Evolutionary conservation across 2,888 invertebrate genomes (phyloP), one percentile per base, ranked within the genome.

Genomic region (Melieria omissa): DNA sequence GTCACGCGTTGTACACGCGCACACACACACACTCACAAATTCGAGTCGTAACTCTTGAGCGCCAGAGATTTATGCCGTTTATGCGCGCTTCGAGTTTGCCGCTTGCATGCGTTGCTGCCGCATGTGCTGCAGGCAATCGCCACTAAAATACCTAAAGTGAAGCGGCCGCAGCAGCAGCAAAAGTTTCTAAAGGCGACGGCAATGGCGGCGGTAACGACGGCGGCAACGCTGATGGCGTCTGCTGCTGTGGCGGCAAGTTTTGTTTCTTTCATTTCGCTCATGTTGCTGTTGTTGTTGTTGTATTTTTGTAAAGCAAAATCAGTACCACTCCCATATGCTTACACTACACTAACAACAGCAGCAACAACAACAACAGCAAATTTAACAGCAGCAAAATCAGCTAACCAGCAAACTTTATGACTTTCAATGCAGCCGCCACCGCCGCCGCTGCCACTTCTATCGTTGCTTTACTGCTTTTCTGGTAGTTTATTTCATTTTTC

Each of bases 1-100:
- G 14, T 61, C 61, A 61, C 61, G 14, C 44, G 44, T 42, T 41
- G 41, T 12, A 9, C 61, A 61, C 61, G 44, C 61, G 12, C 44
- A 61, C 60, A 16, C 42, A 60, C 60, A 60, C 44, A 7, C 44
- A 61, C 41, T 4, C 9, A 10, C 61, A 5, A 12, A 61, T 42
- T 29, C 2, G 29, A 29, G 29, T 29, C 29, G 29, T 29, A 29
- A 29, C 29, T 29, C 29, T 29, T 29, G 29, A 29, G 29, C 29
- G 29, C 29, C 29, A 29, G 29, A 29, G 29, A 29, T 29, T 29
- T 29, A 29, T 29, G 29, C 29, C 29, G 29, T 29, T 29, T 29
- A 29, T 29, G 29, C 29, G 29, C 29, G 29, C 29, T 2, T 29
- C 29, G 29, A 29, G 29, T 29, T 29, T 29, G 29, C 29, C 29